phyloP scores from a whole-genome alignment of 2,888 invertebrate species.

The Antitype chi region DNA sequence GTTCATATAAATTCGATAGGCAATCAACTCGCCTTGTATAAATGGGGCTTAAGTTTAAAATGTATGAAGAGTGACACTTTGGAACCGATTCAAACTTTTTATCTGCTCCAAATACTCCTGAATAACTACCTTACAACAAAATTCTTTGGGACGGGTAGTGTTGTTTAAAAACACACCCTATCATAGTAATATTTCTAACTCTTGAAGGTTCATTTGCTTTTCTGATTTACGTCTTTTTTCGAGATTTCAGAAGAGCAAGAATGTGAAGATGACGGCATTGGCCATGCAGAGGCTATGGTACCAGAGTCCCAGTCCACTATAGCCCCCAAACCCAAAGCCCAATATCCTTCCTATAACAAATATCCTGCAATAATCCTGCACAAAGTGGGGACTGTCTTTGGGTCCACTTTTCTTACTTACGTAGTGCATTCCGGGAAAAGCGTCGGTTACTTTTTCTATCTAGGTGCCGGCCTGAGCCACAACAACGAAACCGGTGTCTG shows the following conservation, averaged over 20 bases:
- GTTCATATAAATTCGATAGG: no score
- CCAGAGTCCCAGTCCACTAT: not conserved
- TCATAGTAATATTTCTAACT: not conserved
- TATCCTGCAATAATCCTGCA: not conserved
- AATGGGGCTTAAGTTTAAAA: not conserved
- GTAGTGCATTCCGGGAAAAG: not conserved
- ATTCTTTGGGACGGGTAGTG: not conserved
- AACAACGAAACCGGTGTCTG: not conserved
- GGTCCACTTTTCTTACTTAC: not conserved
- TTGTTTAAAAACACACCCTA: not conserved
- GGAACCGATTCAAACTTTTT: not conserved
- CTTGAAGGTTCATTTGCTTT: not conserved
- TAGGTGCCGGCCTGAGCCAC: not conserved
- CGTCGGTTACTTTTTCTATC: not conserved
- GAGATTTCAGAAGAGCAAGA: not conserved
- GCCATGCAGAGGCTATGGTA: not conserved
- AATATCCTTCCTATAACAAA: not conserved
- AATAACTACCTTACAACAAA: not conserved
- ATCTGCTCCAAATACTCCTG: not conserved
- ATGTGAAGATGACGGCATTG: not conserved
- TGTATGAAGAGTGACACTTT: not conserved
- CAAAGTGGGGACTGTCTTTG: not conserved
- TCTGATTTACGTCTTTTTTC: not conserved
- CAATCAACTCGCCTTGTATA: not conserved
- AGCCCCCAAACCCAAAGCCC: not conserved